These are phyloP conservation scores for Gasteruption jaculator DNA, from an alignment of 2,888 invertebrate genomes.

Conservation along the genomic window DNA sequence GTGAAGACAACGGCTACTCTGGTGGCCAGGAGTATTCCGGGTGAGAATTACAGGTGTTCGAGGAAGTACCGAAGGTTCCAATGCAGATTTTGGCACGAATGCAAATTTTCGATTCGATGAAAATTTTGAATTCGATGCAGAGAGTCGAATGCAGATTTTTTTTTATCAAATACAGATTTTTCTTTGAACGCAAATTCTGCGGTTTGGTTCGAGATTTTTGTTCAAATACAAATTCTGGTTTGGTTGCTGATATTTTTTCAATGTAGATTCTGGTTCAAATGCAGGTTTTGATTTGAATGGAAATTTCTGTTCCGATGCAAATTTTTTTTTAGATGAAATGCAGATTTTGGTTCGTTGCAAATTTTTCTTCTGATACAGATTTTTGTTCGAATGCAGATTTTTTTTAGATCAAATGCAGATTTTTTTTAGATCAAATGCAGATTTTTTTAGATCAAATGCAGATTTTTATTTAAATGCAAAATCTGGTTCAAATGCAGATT, in stretches of 20 bases:
- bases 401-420: too few relatives aligned
- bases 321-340: too few relatives aligned
- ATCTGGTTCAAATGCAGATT: too few relatives aligned
- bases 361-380: constrained; percentile 1
- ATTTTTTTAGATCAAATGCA: too few relatives aligned
- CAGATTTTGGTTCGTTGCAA: neutral
- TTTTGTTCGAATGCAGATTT: too few relatives aligned
- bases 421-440: too few relatives aligned
- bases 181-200: neutral
- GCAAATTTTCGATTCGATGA: neutral
- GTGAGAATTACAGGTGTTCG: constrained; percentile 47
- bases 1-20: constrained; percentile 64
- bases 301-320: too few relatives aligned
- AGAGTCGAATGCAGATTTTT: constrained; percentile 1
- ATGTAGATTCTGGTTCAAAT: too few relatives aligned
- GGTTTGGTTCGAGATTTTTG: too few relatives aligned
- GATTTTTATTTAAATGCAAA: neutral
- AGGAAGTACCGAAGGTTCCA: neutral
- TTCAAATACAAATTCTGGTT: too few relatives aligned
- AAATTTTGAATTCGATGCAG: neutral
- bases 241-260: too few relatives aligned
- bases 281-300: too few relatives aligned
- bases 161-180: neutral
- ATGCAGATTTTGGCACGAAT: neutral
- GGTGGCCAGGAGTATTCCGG: constrained; percentile 69